A percentile compares a stretch with the other conserved stretches of the same genome.
Evolutionary conservation across 23 tunicate species (phyloP).

Genomic region (Trididemnum clinides): DNA sequence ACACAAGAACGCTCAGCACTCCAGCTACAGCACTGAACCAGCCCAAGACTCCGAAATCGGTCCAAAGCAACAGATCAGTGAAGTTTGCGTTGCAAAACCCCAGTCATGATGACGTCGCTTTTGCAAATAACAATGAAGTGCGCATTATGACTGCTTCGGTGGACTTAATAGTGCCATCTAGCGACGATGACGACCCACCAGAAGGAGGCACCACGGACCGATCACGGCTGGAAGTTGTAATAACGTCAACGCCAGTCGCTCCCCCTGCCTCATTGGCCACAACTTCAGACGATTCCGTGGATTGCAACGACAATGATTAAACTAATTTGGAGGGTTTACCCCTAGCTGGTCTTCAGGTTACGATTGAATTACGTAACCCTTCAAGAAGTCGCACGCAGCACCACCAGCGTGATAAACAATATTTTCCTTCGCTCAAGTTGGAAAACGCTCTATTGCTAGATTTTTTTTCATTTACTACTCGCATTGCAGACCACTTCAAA

Average conservation of each 20-base stretch:
- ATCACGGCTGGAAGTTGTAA: conserved; percentile 51
- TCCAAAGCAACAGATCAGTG: neutral
- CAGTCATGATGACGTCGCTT: neutral
- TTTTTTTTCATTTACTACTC: too few relatives aligned
- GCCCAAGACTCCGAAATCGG: conserved; percentile 1
- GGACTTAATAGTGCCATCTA: conserved; percentile 2
- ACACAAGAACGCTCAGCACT: neutral
- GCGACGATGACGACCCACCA: neutral
- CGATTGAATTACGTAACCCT: too few relatives aligned
- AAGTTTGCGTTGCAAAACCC: neutral
- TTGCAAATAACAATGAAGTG: neutral
- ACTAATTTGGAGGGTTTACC: too few relatives aligned
- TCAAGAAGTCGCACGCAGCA: too few relatives aligned
- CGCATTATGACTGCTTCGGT: conserved; percentile 43
- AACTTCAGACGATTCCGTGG: conserved; percentile 20
- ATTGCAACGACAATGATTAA: too few relatives aligned
- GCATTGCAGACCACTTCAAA: too few relatives aligned
- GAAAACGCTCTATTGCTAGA: too few relatives aligned
- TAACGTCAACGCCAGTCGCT: conserved; percentile 50
- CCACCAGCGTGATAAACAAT: too few relatives aligned
- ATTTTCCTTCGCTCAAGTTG: too few relatives aligned
- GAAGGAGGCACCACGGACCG: conserved; percentile 5
- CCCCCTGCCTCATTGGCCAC: conserved; percentile 35
- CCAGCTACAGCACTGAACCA: neutral
- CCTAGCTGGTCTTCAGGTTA: too few relatives aligned